Percentiles rank a stretch among this genome's conserved stretches.
Conservation (phyloP, 2,888 invertebrate species). For the Agrochola litura region DNA sequence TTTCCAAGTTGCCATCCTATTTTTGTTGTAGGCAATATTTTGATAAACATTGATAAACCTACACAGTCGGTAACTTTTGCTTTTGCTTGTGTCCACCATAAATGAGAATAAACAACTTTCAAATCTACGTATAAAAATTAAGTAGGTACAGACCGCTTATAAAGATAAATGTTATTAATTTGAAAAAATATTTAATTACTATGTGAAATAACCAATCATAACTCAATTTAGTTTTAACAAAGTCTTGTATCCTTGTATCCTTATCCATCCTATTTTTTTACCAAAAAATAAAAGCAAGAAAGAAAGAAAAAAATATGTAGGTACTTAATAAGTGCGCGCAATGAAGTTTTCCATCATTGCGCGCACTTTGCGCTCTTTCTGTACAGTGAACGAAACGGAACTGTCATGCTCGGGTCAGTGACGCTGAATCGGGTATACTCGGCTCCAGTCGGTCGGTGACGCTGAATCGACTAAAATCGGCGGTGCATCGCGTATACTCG, state of each 20-base stretch:
- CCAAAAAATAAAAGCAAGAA: neutral
- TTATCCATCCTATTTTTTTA: neutral
- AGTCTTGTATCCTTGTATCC: neutral
- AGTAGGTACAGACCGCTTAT: neutral
- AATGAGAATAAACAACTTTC: neutral
- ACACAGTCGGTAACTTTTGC: neutral
- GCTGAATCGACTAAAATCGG: neutral
- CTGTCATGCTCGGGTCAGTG: no score
- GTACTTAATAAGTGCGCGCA: no score
- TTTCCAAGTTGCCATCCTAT: constrained; percentile 11
- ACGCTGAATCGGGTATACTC: neutral
- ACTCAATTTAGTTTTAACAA: neutral
- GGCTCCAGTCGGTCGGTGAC: neutral
- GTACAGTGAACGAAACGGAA: no score
- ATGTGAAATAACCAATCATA: no score
- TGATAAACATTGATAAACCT: neutral
- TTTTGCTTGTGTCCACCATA: neutral
- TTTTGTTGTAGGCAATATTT: neutral
- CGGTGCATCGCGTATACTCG: neutral
- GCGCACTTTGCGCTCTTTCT: no score
- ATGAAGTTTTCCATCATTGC: no score
- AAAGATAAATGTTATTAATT: neutral
- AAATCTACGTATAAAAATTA: neutral
- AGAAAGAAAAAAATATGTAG: neutral
- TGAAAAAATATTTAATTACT: neutral